A percentile compares a stretch with the other conserved stretches of the same genome.
Conservation (phyloP, 2,888 invertebrate species). For the Notodonta dromedarius region DNA sequence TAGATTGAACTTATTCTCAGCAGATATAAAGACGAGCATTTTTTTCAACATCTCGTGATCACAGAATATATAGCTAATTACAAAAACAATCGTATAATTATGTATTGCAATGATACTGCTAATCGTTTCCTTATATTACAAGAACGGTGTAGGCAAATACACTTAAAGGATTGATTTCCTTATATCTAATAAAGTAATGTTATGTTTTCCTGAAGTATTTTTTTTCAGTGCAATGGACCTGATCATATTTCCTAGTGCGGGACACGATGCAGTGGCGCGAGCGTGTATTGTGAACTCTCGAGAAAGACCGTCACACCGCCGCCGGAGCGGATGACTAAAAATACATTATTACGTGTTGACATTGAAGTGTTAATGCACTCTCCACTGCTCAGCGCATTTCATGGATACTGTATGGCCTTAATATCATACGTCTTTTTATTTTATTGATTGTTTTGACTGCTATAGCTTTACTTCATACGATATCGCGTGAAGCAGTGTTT, state of each 20-base stretch:
- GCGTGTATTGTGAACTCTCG: slow-evolving; percentile 41
- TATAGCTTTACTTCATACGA: slow-evolving; percentile 59
- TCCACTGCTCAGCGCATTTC: slow-evolving; percentile 67
- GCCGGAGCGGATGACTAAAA: slow-evolving; percentile 73
- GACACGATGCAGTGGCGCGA: slow-evolving; percentile 42
- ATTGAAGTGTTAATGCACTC: slow-evolving; percentile 84
- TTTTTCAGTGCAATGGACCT: slow-evolving; percentile 59
- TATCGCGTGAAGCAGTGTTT: slow-evolving; percentile 51
- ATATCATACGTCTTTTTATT: slow-evolving; percentile 53
- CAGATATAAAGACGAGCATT: slow-evolving; percentile 9
- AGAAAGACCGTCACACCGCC: slow-evolving; percentile 69
- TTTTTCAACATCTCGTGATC: slow-evolving; percentile 53
- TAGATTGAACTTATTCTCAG: slow-evolving; percentile 21
- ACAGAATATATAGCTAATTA: slow-evolving; percentile 60
- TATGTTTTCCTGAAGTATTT: slow-evolving; percentile 30
- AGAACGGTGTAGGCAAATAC: slow-evolving; percentile 27
- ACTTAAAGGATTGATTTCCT: slow-evolving; percentile 37
- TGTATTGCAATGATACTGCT: slow-evolving; percentile 65
- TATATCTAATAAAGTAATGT: slow-evolving; percentile 36
- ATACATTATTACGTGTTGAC: slow-evolving; percentile 79
- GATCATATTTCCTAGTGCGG: slow-evolving; percentile 71
- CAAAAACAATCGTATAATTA: slow-evolving; percentile 60
- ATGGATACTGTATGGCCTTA: slow-evolving; percentile 56
- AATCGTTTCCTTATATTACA: slow-evolving; percentile 65
- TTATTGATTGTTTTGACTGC: slow-evolving; percentile 73